Conservation (phyloP, 1,140 invertebrate species). For the Drosophila mayri region DNA sequence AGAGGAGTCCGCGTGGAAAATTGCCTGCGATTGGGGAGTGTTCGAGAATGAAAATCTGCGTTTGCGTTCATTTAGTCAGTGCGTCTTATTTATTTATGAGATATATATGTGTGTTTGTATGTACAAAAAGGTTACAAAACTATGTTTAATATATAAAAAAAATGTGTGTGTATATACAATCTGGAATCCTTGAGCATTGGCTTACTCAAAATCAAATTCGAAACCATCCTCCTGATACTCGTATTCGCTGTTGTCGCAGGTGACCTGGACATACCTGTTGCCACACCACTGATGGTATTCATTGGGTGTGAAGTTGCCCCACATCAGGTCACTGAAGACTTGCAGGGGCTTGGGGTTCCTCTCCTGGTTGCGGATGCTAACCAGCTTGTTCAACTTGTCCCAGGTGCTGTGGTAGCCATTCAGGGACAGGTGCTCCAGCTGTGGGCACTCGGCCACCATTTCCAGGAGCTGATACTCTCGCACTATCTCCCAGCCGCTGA, state of each 20-base stretch:
- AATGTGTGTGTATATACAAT: conserved; percentile 54
- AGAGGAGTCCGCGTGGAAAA: conserved; percentile 27
- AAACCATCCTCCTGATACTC: conserved; percentile 74
- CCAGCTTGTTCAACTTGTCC: conserved; percentile 59
- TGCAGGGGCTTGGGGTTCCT: conserved; percentile 42
- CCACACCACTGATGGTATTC: conserved; percentile 55
- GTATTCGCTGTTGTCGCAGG: conserved; percentile 59
- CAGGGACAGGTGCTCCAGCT: conserved; percentile 49
- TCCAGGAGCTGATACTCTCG: conserved; percentile 57
- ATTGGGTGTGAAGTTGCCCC: conserved; percentile 46
- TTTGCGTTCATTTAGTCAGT: conserved; percentile 22
- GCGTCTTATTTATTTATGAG: conserved; percentile 47
- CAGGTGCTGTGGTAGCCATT: conserved; percentile 63
- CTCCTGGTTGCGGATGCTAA: conserved; percentile 47
- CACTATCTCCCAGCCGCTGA: conserved; percentile 67
- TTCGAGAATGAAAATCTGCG: conserved; percentile 27
- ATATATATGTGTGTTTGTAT: conserved; percentile 24
- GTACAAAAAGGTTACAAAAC: conserved; percentile 41
- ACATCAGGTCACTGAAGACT: conserved; percentile 66
- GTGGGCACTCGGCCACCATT: conserved; percentile 54
- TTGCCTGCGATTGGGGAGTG: conserved; percentile 25
- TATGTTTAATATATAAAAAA: not conserved
- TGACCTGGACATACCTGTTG: conserved; percentile 63
- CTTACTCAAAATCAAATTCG: conserved; percentile 63
- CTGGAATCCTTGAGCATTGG: no score